Base-by-base conservation (phyloP, 2,797 vertebrate genomes). In the Crocidura indochinensis region DNA sequence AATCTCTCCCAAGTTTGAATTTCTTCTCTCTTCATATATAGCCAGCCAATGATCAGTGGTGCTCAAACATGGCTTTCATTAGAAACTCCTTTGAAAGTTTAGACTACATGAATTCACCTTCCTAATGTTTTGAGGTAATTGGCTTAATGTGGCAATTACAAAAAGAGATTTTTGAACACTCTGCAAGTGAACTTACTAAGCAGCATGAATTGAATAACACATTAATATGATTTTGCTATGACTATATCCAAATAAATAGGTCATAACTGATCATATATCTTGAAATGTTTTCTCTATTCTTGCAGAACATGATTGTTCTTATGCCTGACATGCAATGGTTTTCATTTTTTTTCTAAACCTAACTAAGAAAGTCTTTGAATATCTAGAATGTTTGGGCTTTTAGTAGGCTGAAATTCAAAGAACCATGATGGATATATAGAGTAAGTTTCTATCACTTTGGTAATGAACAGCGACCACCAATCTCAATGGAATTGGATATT, bases 401-500 rank as follows among this genome's bases (percentile, higher is more conserved):
- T 74, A 51, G 49, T n/a, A 86, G 90, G 44, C 38, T 46, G 62
- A 8, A 24, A 53, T 86, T 68, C 20, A 86, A 72, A 38, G 75
- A 93, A 91, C 75, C 44, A 79, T 31, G 19, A 9, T 26, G 49
- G 53, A 31, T 73, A 27, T 27, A 56, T 79, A 26, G 56, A 14
- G 60, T 75, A 38, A 44, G 60, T 82, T 91, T 88, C 78, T 76
- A n/a, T 46, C 69, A 51, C 53, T 64, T 46, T 53, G 64, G 46
- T 46, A 38, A 22, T 46, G 38, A 83, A 76, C 38, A 38, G 38
- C 80, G n/a, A 84, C n/a, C 56, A 76, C n/a, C 49, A 53, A 51
- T 51, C 47, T 85, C 17, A 60, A 51, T 38, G 38, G 38, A 2
- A 38, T 49, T 85, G n/a, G 53, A 38, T 20, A 51, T 51, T 38